phyloP scores from a whole-genome alignment of 2,797 vertebrate species.

The Spinus olivaceus region DNA sequence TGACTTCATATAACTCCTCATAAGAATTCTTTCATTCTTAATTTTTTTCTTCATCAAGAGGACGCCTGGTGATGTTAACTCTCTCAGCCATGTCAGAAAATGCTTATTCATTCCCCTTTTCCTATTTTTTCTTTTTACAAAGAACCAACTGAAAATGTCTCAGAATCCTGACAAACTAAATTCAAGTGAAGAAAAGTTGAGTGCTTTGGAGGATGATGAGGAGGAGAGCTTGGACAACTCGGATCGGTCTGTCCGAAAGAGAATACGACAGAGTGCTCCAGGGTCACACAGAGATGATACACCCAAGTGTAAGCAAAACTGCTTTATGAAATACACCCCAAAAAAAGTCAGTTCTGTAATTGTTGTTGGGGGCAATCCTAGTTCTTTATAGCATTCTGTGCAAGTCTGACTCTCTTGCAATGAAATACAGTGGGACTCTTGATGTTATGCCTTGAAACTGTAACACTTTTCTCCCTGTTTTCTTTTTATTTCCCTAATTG shows the following conservation, averaged over 20 bases:
- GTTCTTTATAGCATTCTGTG: not conserved
- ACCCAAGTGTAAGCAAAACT: conserved; percentile 80
- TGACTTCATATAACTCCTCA: not conserved
- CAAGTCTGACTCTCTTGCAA: not conserved
- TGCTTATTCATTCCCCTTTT: not conserved
- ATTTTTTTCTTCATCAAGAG: not conserved
- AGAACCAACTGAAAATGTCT: conserved; percentile 79
- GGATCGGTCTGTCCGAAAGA: conserved; percentile 75
- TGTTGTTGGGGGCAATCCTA: not conserved
- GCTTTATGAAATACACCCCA: not conserved
- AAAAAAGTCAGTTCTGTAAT: rapidly evolving
- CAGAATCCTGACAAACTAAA: conserved; percentile 78
- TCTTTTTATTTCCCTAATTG: not conserved
- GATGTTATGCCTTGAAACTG: not conserved
- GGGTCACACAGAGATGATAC: conserved; percentile 73
- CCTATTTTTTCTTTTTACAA: conserved; percentile 10
- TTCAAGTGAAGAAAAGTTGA: conserved; percentile 67
- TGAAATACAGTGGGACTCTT: not conserved
- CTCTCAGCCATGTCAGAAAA: not conserved
- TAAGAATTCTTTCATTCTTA: not conserved
- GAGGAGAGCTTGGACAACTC: conserved; percentile 64
- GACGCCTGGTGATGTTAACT: not conserved
- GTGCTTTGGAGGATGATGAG: conserved; percentile 58
- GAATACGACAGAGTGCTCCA: conserved; percentile 69
- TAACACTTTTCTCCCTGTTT: not conserved